Percentiles rank a stretch among this genome's conserved stretches.
Evolutionary conservation across 2,888 invertebrate species (phyloP).

Genomic region (Isoperla grammatica): DNA sequence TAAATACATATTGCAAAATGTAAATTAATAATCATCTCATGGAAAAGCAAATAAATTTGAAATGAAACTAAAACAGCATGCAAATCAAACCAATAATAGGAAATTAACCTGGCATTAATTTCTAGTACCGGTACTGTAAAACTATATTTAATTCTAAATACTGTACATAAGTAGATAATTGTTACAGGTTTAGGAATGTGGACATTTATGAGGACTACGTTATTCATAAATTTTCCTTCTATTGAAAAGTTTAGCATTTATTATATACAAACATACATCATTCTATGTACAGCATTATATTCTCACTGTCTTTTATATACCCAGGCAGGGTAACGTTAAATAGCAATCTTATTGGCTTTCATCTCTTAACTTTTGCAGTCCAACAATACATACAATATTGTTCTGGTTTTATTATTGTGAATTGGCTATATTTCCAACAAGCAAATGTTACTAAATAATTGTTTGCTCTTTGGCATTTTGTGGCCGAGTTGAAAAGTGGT

Average conservation of each 20-base stretch:
- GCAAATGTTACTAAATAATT: conserved; percentile 1
- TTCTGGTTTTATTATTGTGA: neutral
- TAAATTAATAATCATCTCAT: too few species aligned
- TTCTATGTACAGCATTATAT: conserved; percentile 43
- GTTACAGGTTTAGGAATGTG: too few species aligned
- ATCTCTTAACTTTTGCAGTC: conserved; percentile 13
- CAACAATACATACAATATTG: conserved; percentile 6
- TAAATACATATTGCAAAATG: too few species aligned
- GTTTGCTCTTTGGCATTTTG: conserved; percentile 18
- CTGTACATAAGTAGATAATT: too few species aligned
- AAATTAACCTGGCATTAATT: too few species aligned
- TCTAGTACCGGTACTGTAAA: too few species aligned
- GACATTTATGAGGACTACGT: too few species aligned
- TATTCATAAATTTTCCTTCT: conserved; percentile 33
- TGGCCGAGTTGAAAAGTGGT: neutral
- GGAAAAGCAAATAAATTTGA: too few species aligned
- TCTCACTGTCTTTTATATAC: conserved; percentile 26
- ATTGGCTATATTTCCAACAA: neutral
- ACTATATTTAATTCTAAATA: too few species aligned
- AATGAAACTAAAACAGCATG: too few species aligned
- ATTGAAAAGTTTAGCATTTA: conserved; percentile 34
- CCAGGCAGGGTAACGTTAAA: conserved; percentile 26
- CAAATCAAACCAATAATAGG: too few species aligned
- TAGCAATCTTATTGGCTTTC: conserved; percentile 29
- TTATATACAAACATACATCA: conserved; percentile 51